Evolutionary conservation across 1,140 invertebrate species (phyloP).

Genomic region (Varroa destructor): DNA sequence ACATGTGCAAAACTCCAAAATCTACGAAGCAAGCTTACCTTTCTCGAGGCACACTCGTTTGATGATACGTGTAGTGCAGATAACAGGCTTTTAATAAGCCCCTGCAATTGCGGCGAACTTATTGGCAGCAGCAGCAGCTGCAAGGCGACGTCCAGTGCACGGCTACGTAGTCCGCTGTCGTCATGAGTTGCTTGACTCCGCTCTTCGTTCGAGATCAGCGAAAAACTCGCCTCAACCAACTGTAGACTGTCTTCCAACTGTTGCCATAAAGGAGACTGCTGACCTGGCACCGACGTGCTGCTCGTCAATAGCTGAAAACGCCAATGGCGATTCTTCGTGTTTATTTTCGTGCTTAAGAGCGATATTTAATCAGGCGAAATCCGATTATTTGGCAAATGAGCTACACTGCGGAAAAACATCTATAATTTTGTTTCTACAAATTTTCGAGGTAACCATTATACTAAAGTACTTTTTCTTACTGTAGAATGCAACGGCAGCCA

Average conservation of each 20-base stretch:
- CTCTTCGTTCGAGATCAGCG: conserved; percentile 36
- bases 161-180: no score
- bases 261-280: conserved; percentile 34
- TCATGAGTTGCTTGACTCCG: conserved; percentile 41
- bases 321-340: no score
- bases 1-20: no score
- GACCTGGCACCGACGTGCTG: neutral
- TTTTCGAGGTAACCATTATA: no score
- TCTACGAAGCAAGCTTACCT: conserved; percentile 40
- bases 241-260: conserved; percentile 59
- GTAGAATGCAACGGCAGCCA: no score
- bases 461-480: no score
- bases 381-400: no score
- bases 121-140: conserved; percentile 67
- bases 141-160: conserved; percentile 58
- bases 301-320: no score
- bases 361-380: no score
- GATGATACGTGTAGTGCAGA: conserved; percentile 60
- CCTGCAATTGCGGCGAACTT: conserved; percentile 45
- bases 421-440: no score
- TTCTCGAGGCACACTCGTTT: conserved; percentile 65
- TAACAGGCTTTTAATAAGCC: conserved; percentile 52
- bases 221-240: conserved; percentile 57
- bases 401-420: no score
- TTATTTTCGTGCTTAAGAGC: no score